phyloP scores from a whole-genome alignment of 2,797 vertebrate species.

The Chrosomus eos region DNA sequence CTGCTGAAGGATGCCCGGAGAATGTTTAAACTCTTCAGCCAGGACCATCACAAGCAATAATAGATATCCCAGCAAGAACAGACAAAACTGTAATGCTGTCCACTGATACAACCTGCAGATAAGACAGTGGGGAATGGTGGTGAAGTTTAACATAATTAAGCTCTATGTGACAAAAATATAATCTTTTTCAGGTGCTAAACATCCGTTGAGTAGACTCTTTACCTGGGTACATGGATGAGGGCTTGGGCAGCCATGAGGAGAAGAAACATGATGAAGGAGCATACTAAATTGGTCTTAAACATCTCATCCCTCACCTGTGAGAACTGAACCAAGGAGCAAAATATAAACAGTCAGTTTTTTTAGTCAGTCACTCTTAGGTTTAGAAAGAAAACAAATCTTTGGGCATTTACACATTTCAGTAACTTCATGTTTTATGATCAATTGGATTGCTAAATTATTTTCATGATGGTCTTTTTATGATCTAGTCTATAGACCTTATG shows the following conservation, averaged over 20 bases:
- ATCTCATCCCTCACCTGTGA: slow-evolving; percentile 82
- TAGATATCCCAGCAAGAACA: slow-evolving; percentile 74
- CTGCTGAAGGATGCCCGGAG: slow-evolving; percentile 69
- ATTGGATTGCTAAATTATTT: background rate
- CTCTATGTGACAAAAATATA: background rate
- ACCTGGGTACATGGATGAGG: slow-evolving; percentile 74
- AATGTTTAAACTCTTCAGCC: slow-evolving; percentile 77
- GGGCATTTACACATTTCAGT: background rate
- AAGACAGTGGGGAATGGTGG: background rate
- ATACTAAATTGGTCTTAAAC: slow-evolving; percentile 82
- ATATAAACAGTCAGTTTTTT: background rate
- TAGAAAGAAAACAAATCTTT: background rate
- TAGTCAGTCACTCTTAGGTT: background rate
- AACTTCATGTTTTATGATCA: background rate
- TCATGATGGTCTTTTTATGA: background rate
- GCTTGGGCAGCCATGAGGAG: slow-evolving; percentile 77
- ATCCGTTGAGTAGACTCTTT: background rate
- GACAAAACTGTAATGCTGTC: slow-evolving; percentile 69
- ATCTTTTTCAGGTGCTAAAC: background rate
- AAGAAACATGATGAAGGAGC: slow-evolving; percentile 80
- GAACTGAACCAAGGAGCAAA: slow-evolving; percentile 69
- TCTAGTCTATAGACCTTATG: background rate
- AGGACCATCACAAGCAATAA: slow-evolving; percentile 75
- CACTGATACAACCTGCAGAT: slow-evolving; percentile 66
- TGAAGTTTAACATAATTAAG: background rate